These are phyloP conservation scores for Synergus itoensis DNA, from an alignment of 2,888 invertebrate species.

Conservation along the genomic window DNA sequence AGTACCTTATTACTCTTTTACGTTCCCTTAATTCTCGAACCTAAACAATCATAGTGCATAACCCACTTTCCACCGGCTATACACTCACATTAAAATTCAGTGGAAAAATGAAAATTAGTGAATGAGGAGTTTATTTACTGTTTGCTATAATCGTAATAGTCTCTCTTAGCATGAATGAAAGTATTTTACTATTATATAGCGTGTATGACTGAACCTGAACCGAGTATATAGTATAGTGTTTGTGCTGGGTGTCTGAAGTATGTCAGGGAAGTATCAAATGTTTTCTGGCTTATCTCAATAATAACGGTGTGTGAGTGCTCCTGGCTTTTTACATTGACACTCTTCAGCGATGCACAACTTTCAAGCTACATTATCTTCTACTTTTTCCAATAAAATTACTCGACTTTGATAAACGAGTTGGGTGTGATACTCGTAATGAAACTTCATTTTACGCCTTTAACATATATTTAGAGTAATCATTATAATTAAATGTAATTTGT, in stretches of 20 bases:
- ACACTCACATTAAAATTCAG: slow-evolving; percentile 25
- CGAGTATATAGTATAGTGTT: slow-evolving; percentile 5
- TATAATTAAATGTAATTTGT: slow-evolving; percentile 1
- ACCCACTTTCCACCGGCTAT: slow-evolving; percentile 24
- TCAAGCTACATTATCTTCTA: neutral
- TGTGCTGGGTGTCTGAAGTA: slow-evolving; percentile 17
- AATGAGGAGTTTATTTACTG: slow-evolving; percentile 34
- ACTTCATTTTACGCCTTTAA: neutral
- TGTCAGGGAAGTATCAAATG: slow-evolving; percentile 38
- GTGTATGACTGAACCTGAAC: slow-evolving; percentile 32
- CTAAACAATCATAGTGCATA: slow-evolving; percentile 5
- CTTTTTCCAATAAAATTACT: slow-evolving; percentile 3
- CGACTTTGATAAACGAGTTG: neutral
- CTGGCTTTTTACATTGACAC: neutral
- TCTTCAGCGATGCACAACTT: neutral
- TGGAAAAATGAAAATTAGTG: slow-evolving; percentile 10
- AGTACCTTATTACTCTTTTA: neutral
- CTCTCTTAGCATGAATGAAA: slow-evolving; percentile 31
- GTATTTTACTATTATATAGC: slow-evolving; percentile 24
- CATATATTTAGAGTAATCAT: neutral
- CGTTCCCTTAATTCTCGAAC: slow-evolving; percentile 20
- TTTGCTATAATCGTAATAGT: slow-evolving; percentile 13
- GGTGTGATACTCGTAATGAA: neutral
- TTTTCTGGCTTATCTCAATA: slow-evolving; percentile 31
- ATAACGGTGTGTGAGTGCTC: neutral